Conservation (phyloP, 2,888 invertebrate species). For the Drosophila algonquin region DNA sequence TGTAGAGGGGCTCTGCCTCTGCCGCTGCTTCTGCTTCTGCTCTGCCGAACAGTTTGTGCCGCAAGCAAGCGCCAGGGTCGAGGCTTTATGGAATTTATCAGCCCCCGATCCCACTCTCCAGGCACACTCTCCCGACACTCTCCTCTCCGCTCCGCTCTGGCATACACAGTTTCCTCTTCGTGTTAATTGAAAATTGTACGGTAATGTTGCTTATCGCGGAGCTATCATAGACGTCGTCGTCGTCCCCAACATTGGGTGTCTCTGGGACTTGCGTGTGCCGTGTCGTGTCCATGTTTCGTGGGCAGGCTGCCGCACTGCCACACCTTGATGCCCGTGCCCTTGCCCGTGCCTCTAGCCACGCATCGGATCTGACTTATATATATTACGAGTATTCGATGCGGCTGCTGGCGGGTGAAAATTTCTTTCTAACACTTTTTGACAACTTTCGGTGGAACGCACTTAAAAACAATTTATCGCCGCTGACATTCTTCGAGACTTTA, state of each 20-base stretch:
- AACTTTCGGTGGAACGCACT: slow-evolving; percentile 80
- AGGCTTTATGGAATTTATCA: slow-evolving; percentile 54
- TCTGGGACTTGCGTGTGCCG: slow-evolving; percentile 50
- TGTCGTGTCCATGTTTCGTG: slow-evolving; percentile 39
- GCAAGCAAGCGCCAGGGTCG: slow-evolving; percentile 68
- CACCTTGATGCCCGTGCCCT: slow-evolving; percentile 44
- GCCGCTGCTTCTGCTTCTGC: slow-evolving; percentile 9
- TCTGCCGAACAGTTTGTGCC: slow-evolving; percentile 52
- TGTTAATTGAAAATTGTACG: slow-evolving; percentile 83
- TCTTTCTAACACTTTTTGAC: slow-evolving; percentile 78
- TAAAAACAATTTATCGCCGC: slow-evolving; percentile 78
- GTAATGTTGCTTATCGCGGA: slow-evolving; percentile 81
- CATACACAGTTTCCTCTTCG: slow-evolving; percentile 78
- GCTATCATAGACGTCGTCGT: slow-evolving; percentile 61
- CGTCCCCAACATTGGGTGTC: slow-evolving; percentile 18
- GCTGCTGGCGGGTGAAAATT: slow-evolving; percentile 65
- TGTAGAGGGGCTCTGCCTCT: slow-evolving; percentile 54
- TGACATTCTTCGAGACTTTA: slow-evolving; percentile 78
- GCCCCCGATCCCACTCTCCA: slow-evolving; percentile 4
- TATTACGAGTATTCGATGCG: slow-evolving; percentile 1
- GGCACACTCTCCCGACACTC: not conserved
- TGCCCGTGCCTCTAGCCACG: slow-evolving; percentile 45
- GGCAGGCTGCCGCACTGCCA: slow-evolving; percentile 47
- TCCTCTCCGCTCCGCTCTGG: not conserved
- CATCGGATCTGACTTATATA: slow-evolving; percentile 60